Evolutionary conservation across 2,888 invertebrate genomes (phyloP), one percentile per base, ranked within the genome.

Genomic region (Automeris io): DNA sequence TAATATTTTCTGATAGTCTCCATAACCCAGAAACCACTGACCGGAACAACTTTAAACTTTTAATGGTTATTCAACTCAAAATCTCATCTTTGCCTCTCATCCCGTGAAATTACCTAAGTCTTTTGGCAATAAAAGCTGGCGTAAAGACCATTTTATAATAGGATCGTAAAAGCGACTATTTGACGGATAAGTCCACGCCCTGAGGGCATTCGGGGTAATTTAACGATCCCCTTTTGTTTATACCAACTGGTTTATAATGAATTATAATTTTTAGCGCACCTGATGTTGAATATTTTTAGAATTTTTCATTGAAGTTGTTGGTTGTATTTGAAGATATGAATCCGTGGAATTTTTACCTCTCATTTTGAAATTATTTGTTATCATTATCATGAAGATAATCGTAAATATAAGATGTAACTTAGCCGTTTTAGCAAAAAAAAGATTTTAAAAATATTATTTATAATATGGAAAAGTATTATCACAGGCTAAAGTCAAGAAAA

Each of bases 61-160:
- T 82, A 76, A 82, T 77, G 67, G 72, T 49, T 61, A 57, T 60
- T 72, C 70, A 74, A 74, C 66, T 66, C 58, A 63, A 66, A 77
- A 80, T 78, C 81, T 77, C 82, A 79, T 85, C 76, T 65, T 66
- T 62, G 67, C 59, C 69, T 71, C 52, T 52, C 66, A 58, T 57
- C 72, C 80, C 75, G 78, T 77, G 82, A 75, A 83, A 83, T 85
- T 83, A 83, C 83, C 71, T 80, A 78, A 83, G 85, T 81, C 82
- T 75, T 80, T 77, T 71, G 66, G 79, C 81, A 83, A 83, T 86
- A 83, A 86, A 85, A 85, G 65, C 51, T 61, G 61, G 61, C 75
- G 74, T 85, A 85, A 86, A 82, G 81, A 76, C 78, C 73, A 82
- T 83, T 86, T 86, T 85, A 85, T 86, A 86, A 86, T 83, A 75